phyloP scores from a whole-genome alignment of 2,797 vertebrate genomes.

The Phrynocephalus vlangalii region DNA sequence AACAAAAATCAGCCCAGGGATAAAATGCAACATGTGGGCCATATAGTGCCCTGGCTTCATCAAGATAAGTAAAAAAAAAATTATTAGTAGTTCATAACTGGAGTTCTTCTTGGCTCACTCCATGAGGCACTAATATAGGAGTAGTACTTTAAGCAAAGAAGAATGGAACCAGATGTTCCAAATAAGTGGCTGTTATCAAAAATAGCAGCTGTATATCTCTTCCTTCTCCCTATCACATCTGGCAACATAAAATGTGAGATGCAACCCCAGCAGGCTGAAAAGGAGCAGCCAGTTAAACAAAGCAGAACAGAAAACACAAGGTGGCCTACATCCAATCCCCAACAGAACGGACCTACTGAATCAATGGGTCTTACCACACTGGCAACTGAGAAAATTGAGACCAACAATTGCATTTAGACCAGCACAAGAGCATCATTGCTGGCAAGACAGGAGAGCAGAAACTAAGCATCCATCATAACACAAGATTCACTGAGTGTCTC shows the following conservation, averaged over 20 bases:
- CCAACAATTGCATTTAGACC: no score
- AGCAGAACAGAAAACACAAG: neutral
- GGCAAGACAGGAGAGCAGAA: no score
- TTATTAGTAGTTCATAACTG: neutral
- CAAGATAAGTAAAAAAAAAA: constrained; percentile 44
- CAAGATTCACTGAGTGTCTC: no score
- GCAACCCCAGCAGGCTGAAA: neutral
- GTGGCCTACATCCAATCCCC: no score
- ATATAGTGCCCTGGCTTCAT: constrained; percentile 41
- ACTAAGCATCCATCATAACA: no score
- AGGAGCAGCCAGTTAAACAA: neutral
- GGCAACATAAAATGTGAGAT: neutral
- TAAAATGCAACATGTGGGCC: no score
- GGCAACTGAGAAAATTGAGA: no score
- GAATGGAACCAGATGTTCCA: neutral
- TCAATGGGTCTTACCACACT: no score
- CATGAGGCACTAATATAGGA: neutral
- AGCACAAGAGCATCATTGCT: no score
- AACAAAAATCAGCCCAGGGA: no score
- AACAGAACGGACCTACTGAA: no score
- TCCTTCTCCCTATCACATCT: neutral
- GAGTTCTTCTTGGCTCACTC: neutral
- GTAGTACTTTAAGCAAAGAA: neutral
- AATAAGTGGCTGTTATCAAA: neutral
- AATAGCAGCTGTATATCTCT: neutral